Conservation (phyloP, 1,140 invertebrate genomes). For the Trichonephila clavata region DNA sequence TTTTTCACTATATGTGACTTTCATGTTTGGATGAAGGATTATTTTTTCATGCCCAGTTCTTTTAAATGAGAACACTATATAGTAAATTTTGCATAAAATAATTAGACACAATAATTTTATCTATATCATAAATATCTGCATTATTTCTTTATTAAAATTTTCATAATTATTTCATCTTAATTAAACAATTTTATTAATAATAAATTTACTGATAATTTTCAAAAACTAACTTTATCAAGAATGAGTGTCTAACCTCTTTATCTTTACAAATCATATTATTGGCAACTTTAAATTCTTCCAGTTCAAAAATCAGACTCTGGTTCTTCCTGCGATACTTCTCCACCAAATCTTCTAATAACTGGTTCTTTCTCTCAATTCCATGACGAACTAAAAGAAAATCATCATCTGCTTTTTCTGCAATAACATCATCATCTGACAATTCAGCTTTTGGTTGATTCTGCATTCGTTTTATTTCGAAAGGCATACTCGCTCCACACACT, state of each 20-base stretch:
- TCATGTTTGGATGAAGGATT: too few relatives aligned
- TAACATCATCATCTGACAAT: background rate
- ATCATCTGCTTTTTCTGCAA: constrained; percentile 37
- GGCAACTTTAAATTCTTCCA: background rate
- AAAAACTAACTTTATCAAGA: background rate
- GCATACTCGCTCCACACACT: constrained; percentile 68
- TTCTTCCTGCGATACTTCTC: background rate
- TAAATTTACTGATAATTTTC: too few relatives aligned
- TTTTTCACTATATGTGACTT: too few relatives aligned
- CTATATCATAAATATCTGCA: too few relatives aligned
- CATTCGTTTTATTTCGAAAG: constrained; percentile 15
- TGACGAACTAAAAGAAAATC: constrained; percentile 48
- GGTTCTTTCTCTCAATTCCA: background rate
- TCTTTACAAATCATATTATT: background rate
- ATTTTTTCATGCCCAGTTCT: too few relatives aligned
- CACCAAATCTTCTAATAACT: background rate
- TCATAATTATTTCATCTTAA: too few relatives aligned
- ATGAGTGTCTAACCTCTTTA: background rate
- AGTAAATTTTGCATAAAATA: too few relatives aligned
- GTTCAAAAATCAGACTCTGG: background rate
- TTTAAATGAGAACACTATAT: too few relatives aligned
- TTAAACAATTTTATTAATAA: too few relatives aligned
- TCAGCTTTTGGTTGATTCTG: background rate
- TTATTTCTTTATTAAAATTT: too few relatives aligned
- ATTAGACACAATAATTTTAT: too few relatives aligned